Evolutionary conservation across 2,113 vertebrate genomes (phyloP).

Genomic region (Shinisaurus crocodilurus): DNA sequence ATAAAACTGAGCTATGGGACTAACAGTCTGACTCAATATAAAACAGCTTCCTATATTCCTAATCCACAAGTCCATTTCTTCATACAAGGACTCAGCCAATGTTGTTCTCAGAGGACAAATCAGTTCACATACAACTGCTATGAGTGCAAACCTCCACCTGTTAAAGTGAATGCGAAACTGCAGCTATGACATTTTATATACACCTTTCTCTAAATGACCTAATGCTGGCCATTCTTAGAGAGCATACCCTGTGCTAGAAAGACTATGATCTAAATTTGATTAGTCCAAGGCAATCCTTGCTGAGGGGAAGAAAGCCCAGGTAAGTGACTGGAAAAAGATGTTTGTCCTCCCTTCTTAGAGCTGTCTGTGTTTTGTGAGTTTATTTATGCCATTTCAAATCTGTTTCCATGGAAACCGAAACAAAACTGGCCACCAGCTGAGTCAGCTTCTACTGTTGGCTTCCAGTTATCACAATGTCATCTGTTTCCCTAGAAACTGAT

Average conservation of each 20-base stretch:
- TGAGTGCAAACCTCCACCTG: background rate
- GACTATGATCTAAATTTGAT: background rate
- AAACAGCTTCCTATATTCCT: background rate
- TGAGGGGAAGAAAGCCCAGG: background rate
- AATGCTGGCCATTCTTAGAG: background rate
- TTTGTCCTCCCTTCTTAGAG: slow-evolving; percentile 60
- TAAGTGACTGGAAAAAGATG: slow-evolving; percentile 38
- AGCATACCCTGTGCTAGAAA: background rate
- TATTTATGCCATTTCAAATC: slow-evolving; percentile 65
- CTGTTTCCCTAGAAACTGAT: slow-evolving; percentile 72
- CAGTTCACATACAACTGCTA: background rate
- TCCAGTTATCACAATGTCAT: slow-evolving; percentile 66
- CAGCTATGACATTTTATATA: background rate
- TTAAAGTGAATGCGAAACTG: background rate
- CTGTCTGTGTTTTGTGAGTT: slow-evolving; percentile 55
- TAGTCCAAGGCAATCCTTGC: background rate
- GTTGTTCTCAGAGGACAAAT: slow-evolving; percentile 1
- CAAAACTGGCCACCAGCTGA: slow-evolving; percentile 72
- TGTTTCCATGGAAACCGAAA: slow-evolving; percentile 73
- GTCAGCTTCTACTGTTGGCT: slow-evolving; percentile 72
- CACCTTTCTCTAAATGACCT: slow-evolving; percentile 7
- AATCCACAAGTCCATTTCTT: background rate
- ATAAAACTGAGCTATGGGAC: background rate
- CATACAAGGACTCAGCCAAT: background rate
- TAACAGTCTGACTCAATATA: background rate